These are phyloP conservation scores for Gallinago stenura DNA, from an alignment of 2,797 vertebrate species.

Conservation along the genomic window DNA sequence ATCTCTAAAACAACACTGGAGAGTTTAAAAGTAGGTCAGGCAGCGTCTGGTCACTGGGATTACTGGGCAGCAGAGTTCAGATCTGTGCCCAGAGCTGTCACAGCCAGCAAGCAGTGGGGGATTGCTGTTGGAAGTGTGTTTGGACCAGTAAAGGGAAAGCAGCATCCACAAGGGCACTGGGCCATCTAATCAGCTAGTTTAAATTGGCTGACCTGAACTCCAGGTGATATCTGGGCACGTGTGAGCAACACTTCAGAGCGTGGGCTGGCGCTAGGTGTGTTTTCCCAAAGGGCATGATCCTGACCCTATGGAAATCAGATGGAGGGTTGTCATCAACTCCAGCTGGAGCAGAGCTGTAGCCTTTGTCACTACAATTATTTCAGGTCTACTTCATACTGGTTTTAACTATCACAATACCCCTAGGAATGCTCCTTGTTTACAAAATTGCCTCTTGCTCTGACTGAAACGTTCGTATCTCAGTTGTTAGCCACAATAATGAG, in stretches of 20 bases:
- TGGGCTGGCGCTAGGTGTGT: background rate
- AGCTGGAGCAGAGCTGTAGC: slow-evolving; percentile 7
- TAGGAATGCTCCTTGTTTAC: slow-evolving; percentile 60
- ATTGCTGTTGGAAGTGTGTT: background rate
- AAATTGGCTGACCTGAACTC: slow-evolving; percentile 2
- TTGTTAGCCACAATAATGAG: slow-evolving; percentile 72
- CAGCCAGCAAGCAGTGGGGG: background rate
- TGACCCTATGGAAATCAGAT: background rate
- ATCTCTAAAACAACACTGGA: background rate
- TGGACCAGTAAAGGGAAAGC: background rate
- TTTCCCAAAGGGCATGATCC: background rate
- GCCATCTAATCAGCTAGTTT: background rate
- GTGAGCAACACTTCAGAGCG: background rate
- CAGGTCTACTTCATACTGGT: slow-evolving; percentile 47
- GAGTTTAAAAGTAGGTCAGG: slow-evolving; percentile 51
- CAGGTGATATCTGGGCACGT: background rate
- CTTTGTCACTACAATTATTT: slow-evolving; percentile 61
- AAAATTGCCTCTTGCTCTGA: slow-evolving; percentile 38
- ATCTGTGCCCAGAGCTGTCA: slow-evolving; percentile 13
- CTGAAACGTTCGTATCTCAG: slow-evolving; percentile 46
- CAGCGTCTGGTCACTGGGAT: background rate
- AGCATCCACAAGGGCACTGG: rapidly evolving
- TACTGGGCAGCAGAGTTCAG: slow-evolving; percentile 28
- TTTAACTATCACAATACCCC: slow-evolving; percentile 39
- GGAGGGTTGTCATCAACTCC: background rate